Evolutionary conservation across 2,797 vertebrate genomes (phyloP), one percentile per base, ranked within the genome.

Genomic region (Lerista edwardsae): DNA sequence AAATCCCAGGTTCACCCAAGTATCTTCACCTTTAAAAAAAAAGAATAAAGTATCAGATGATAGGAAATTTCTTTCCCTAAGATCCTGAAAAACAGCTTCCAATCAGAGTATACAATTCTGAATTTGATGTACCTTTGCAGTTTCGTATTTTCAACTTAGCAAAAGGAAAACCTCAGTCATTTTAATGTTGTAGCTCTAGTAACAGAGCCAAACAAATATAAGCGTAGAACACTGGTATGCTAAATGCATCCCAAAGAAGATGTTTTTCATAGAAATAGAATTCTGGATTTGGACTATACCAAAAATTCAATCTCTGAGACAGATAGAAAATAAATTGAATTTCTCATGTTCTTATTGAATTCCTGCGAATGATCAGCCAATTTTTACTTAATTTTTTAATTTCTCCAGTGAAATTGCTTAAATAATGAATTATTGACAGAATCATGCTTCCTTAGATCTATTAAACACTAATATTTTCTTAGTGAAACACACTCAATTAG

Each of bases 291-390:
- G 31, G 61, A 64, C 59, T 39, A 73, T 55, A n/a, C 31, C 31
- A 73, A 55, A 72, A 34, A 74, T 25, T 34, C 57, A 72, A 61
- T 23, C 25, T 64, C 41, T 73, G 15, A 36, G 27, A 41, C 57
- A 84, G 74, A 65, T 15, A 79, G 41, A 84, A 73, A 84, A 84
- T 84, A 79, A 79, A 39, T 39, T 84, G 21, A 69, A 41, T 71
- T 84, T 84, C 51, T 71, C 67, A 77, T 71, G 44, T 69, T 61
- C 36, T 77, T 55, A 27, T 36, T 61, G 9, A 61, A 27, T 5
- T 55, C 7, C 55, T 65, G 31, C 57, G 19, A 83, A 17, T 65
- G 44, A 75, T 21, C 74, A 76, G 39, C 44, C 34, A 79, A 15
- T 68, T 34, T 67, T 67, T 79, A 41, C 25, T 67, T 55, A 39